Evolutionary conservation across 2,797 vertebrate genomes (phyloP).

Genomic region (Lithobates sylvaticus): DNA sequence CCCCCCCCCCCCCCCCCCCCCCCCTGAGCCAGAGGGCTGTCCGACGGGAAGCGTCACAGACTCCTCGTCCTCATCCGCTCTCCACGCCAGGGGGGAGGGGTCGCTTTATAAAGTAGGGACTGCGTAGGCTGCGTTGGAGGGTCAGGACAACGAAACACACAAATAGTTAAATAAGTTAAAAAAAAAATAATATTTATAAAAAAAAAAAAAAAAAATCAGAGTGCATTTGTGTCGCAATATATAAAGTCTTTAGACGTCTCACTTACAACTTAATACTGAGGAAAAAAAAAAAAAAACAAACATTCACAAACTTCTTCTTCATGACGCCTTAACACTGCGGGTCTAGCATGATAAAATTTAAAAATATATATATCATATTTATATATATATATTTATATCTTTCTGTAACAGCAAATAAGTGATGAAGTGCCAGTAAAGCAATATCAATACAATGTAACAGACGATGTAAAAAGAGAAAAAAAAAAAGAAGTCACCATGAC

Average conservation of each 20-base stretch:
- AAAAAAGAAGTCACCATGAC: not conserved
- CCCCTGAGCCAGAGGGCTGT: not conserved
- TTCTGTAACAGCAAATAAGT: conserved; percentile 71
- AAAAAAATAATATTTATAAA: not conserved
- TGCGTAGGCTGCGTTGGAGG: not conserved
- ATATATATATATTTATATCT: conserved; percentile 48
- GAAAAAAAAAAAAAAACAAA: conserved; percentile 56
- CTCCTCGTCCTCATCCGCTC: conserved; percentile 17
- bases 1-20: too few species aligned
- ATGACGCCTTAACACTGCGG: not conserved
- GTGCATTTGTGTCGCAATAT: conserved; percentile 75
- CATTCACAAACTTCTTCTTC: not conserved
- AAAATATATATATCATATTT: conserved; percentile 53
- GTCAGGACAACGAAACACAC: conserved; percentile 65
- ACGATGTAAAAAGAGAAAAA: not conserved
- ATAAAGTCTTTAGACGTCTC: conserved; percentile 69
- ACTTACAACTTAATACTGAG: conserved; percentile 80
- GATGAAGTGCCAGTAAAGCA: conserved; percentile 68
- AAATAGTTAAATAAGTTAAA: conserved; percentile 81
- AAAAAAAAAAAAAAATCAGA: conserved; percentile 64
- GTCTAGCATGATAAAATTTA: conserved; percentile 14
- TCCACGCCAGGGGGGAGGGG: not conserved
- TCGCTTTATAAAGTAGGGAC: too few species aligned
- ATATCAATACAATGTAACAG: conserved; percentile 63
- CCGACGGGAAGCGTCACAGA: not conserved